Conservation (phyloP, 2,797 vertebrate species). For the Pyrocephalus nanus region DNA sequence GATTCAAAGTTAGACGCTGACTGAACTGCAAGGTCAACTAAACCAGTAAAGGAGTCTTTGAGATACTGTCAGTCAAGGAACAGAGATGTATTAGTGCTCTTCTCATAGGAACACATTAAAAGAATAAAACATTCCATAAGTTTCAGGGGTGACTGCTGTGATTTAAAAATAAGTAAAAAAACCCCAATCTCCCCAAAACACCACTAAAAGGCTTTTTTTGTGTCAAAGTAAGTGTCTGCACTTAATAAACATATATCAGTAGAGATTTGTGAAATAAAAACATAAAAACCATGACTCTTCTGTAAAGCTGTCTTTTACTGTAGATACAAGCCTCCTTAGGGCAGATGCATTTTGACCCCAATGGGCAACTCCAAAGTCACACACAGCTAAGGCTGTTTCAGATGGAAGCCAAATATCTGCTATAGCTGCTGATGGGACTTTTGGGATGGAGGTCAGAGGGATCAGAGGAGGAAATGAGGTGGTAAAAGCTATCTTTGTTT, state of each 20-base stretch:
- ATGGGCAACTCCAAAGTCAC: neutral
- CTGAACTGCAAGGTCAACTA: neutral
- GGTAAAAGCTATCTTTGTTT: neutral
- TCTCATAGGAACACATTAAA: neutral
- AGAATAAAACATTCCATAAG: neutral
- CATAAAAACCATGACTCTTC: fast-evolving
- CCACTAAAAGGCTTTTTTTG: neutral
- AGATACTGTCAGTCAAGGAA: neutral
- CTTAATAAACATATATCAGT: neutral
- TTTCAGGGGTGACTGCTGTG: neutral
- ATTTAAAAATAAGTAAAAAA: neutral
- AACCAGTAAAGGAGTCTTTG: neutral
- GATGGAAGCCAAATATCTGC: neutral
- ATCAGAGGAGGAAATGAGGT: neutral
- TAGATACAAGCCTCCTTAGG: neutral
- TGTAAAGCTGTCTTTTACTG: neutral
- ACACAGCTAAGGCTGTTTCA: neutral
- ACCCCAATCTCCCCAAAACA: neutral
- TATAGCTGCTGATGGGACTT: neutral
- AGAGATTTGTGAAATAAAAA: neutral
- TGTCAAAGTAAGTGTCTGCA: neutral
- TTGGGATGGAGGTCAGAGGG: neutral
- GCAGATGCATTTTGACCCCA: neutral
- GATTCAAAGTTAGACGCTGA: neutral
- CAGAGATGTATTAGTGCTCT: neutral